These are phyloP conservation scores for Acanthococcus lagerstroemiae DNA, from an alignment of 2,888 invertebrate species.

Conservation along the genomic window DNA sequence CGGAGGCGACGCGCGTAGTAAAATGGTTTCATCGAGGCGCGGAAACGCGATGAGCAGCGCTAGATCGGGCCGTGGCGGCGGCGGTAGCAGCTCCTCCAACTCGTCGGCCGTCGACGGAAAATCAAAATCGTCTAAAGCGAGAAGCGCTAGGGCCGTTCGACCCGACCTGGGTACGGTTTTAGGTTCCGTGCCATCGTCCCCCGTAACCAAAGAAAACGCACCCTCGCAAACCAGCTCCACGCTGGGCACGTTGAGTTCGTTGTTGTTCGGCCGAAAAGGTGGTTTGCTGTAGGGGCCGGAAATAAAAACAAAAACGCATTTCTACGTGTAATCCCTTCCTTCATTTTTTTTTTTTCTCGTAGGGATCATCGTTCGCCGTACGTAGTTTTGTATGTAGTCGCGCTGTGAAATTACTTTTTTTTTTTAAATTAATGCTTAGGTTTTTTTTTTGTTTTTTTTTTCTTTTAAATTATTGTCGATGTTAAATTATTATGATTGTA, in stretches of 20 bases:
- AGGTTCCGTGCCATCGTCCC: slow-evolving; percentile 38
- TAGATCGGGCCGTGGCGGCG: neutral
- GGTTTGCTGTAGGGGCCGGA: slow-evolving; percentile 71
- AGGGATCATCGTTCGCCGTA: too few relatives aligned
- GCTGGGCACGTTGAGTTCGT: slow-evolving; percentile 65
- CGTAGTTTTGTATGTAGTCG: too few relatives aligned
- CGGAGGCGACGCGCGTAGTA: slow-evolving; percentile 42
- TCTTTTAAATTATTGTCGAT: too few relatives aligned
- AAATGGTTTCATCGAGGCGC: slow-evolving; percentile 6
- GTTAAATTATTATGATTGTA: too few relatives aligned
- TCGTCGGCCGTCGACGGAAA: slow-evolving; percentile 39
- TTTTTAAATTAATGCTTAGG: too few relatives aligned
- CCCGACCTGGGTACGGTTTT: slow-evolving; percentile 47
- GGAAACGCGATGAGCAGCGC: neutral
- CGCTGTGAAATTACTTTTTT: too few relatives aligned
- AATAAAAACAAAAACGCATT: too few relatives aligned
- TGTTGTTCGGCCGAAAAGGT: slow-evolving; percentile 75
- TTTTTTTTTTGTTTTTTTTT: too few relatives aligned
- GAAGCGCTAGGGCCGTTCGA: slow-evolving; percentile 32
- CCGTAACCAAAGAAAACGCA: slow-evolving; percentile 20
- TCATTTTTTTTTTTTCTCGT: too few relatives aligned
- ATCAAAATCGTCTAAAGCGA: slow-evolving; percentile 34
- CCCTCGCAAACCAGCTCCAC: slow-evolving; percentile 33
- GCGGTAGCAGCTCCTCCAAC: slow-evolving; percentile 1
- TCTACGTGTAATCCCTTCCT: too few relatives aligned